These are phyloP conservation scores for Andrena bicolor DNA, from an alignment of 2,888 invertebrate species.

Conservation along the genomic window DNA sequence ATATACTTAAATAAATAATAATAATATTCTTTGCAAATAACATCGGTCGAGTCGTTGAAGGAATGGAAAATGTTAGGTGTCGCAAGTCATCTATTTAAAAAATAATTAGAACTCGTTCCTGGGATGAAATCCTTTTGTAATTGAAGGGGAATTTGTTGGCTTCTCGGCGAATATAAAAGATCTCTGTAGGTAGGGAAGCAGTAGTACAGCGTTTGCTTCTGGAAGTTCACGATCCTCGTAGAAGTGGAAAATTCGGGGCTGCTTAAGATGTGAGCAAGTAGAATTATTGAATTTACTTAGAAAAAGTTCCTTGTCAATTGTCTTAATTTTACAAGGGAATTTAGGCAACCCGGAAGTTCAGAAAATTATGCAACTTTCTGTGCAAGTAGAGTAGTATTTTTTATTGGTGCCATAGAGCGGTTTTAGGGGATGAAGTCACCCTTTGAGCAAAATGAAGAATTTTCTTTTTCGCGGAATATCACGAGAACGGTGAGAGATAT, in stretches of 20 bases:
- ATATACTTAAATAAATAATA: too few relatives aligned
- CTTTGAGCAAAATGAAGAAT: too few relatives aligned
- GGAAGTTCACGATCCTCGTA: background rate
- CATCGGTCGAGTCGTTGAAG: background rate
- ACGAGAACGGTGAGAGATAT: too few relatives aligned
- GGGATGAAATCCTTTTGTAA: constrained; percentile 40
- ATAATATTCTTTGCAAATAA: background rate
- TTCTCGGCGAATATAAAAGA: constrained; percentile 54
- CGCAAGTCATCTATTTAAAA: constrained; percentile 16
- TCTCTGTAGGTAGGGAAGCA: constrained; percentile 50
- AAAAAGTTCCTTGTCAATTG: background rate
- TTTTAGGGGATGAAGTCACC: too few relatives aligned
- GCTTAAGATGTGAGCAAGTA: constrained; percentile 20
- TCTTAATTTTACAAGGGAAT: background rate
- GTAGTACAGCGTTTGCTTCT: constrained; percentile 36
- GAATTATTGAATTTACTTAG: background rate
- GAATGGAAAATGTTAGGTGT: background rate
- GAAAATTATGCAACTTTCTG: too few relatives aligned
- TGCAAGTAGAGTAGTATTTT: too few relatives aligned
- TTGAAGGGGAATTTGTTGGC: constrained; percentile 48
- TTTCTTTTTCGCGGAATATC: too few relatives aligned
- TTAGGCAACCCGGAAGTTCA: too few relatives aligned
- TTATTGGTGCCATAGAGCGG: too few relatives aligned
- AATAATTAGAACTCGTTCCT: constrained; percentile 23
- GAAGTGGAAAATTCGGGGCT: background rate